Evolutionary conservation across 2,888 invertebrate species (phyloP).

Genomic region (Gastrophysa polygoni): DNA sequence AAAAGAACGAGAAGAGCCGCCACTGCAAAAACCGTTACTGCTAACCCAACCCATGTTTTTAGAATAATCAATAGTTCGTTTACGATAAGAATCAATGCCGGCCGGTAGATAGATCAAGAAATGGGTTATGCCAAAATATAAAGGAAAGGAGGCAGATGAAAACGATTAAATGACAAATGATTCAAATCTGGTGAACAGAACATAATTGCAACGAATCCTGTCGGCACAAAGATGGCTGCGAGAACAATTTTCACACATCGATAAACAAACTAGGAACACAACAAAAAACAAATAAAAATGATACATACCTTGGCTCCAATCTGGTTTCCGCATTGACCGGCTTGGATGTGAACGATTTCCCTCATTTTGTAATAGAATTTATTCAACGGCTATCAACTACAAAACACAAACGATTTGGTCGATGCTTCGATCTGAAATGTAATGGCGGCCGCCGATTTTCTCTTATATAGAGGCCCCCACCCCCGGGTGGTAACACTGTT

Average conservation of each 20-base stretch:
- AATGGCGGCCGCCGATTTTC: slow-evolving; percentile 40
- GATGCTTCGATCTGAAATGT: slow-evolving; percentile 47
- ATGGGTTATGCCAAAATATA: background rate
- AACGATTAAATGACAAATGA: no score
- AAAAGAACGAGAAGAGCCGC: no score
- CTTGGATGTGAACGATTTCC: slow-evolving; percentile 92
- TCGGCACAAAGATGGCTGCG: slow-evolving; percentile 27
- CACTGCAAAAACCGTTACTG: slow-evolving; percentile 37
- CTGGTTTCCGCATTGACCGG: slow-evolving; percentile 78
- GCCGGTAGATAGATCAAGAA: slow-evolving; percentile 28
- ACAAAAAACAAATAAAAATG: slow-evolving; percentile 23
- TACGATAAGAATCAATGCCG: slow-evolving; percentile 8
- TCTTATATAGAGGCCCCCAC: slow-evolving; percentile 50
- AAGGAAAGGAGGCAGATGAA: background rate
- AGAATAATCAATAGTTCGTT: slow-evolving; percentile 41
- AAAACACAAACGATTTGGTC: slow-evolving; percentile 48
- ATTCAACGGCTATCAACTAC: slow-evolving; percentile 41
- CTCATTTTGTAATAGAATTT: slow-evolving; percentile 67
- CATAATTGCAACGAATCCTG: slow-evolving; percentile 4
- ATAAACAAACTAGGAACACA: slow-evolving; percentile 16
- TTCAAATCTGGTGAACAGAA: no score
- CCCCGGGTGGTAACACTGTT: slow-evolving; percentile 40
- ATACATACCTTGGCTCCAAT: slow-evolving; percentile 85
- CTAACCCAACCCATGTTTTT: slow-evolving; percentile 35
- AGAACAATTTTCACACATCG: slow-evolving; percentile 1